Conservation (phyloP, 2,888 invertebrate genomes). For the Aphrophora alni region DNA sequence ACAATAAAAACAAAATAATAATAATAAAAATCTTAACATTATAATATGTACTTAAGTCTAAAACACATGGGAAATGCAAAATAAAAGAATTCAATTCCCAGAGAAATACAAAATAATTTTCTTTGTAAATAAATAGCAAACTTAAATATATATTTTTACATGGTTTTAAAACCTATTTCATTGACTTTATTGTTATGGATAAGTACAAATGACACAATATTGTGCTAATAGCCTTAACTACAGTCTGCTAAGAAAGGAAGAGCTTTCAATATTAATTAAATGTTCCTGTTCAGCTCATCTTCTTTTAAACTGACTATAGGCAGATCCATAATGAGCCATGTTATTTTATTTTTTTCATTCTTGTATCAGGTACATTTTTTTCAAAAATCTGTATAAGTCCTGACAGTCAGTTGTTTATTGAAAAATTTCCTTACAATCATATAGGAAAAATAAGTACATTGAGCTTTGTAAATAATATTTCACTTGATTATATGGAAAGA, state of each 20-base stretch:
- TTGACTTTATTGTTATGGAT: not conserved
- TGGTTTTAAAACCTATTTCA: not conserved
- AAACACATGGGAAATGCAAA: not conserved
- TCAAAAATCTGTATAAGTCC: not conserved
- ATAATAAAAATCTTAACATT: not conserved
- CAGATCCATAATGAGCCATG: not conserved
- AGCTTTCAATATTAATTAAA: not conserved
- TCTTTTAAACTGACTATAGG: not conserved
- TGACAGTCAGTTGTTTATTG: not conserved
- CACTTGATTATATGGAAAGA: no score
- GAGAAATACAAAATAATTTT: slow-evolving; percentile 4
- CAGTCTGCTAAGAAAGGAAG: not conserved
- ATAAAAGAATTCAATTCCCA: not conserved
- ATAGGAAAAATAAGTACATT: no score
- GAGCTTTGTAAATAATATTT: no score
- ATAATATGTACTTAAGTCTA: not conserved
- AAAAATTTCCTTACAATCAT: no score
- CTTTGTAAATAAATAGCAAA: slow-evolving; percentile 9
- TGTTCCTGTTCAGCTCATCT: not conserved
- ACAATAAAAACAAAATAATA: slow-evolving; percentile 9
- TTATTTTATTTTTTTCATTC: not conserved
- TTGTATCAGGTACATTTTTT: not conserved
- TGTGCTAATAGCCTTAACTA: not conserved
- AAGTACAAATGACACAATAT: not conserved
- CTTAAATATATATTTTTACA: not conserved